Conservation (phyloP, 2,888 invertebrate genomes). For the Heliconius ismenius region DNA sequence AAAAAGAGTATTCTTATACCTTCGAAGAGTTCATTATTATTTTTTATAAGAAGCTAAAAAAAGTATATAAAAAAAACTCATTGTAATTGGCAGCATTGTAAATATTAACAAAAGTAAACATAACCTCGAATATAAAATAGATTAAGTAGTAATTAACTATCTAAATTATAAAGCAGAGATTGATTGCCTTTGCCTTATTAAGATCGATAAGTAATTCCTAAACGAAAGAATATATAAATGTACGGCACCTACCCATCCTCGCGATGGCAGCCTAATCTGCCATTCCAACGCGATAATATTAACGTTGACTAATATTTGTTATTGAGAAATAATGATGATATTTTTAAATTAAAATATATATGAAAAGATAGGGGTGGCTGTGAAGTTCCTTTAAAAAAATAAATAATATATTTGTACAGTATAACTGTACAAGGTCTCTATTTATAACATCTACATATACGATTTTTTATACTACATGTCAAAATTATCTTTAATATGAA, state of each 20-base stretch:
- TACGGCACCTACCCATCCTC: slow-evolving; percentile 38
- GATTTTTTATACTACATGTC: not conserved
- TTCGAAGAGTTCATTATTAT: not conserved
- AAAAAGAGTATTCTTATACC: not conserved
- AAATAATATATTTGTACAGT: not conserved
- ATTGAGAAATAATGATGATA: slow-evolving; percentile 37
- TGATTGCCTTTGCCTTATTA: slow-evolving; percentile 25
- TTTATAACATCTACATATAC: not conserved
- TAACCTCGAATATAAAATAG: slow-evolving; percentile 32
- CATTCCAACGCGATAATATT: slow-evolving; percentile 55
- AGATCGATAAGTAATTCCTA: slow-evolving; percentile 40
- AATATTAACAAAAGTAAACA: not conserved
- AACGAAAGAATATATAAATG: slow-evolving; percentile 35
- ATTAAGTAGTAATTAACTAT: slow-evolving; percentile 29
- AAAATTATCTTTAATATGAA: not conserved
- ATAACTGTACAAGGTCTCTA: not conserved
- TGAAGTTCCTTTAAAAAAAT: not conserved
- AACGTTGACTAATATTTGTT: slow-evolving; percentile 44
- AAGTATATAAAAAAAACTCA: not conserved
- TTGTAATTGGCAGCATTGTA: not conserved
- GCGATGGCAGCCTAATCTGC: slow-evolving; percentile 54
- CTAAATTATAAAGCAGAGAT: slow-evolving; percentile 18
- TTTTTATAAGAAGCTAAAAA: not conserved
- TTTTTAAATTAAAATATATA: slow-evolving; percentile 10
- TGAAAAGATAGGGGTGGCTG: not conserved